phyloP scores from a whole-genome alignment of 2,888 invertebrate genomes.

The Azorinus chamasolen region DNA sequence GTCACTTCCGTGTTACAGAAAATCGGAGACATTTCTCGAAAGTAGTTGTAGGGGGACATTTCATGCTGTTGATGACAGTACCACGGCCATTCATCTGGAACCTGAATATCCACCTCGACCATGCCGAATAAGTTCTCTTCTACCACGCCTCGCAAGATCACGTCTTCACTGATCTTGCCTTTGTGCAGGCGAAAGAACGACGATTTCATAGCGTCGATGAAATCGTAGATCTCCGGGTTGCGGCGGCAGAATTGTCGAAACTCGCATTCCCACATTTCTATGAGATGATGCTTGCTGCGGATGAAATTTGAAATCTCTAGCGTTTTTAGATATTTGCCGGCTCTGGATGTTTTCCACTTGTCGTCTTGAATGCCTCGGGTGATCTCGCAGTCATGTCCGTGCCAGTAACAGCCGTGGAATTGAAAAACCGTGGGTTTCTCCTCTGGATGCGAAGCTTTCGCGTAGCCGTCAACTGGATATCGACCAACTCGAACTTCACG shows the following conservation, averaged over 20 bases:
- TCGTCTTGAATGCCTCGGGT: not conserved
- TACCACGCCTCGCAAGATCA: slow-evolving; percentile 28
- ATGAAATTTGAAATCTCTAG: slow-evolving; percentile 6
- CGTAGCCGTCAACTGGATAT: slow-evolving; percentile 9
- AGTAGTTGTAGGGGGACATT: slow-evolving; percentile 37
- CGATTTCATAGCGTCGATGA: slow-evolving; percentile 17
- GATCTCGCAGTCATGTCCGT: too few relatives aligned
- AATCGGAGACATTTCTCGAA: slow-evolving; percentile 44
- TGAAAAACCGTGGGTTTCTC: not conserved
- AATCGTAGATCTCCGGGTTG: slow-evolving; percentile 29
- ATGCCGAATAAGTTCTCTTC: slow-evolving; percentile 18
- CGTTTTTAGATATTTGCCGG: not conserved
- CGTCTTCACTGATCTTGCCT: slow-evolving; percentile 13
- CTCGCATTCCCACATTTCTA: slow-evolving; percentile 34
- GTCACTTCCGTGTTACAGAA: slow-evolving; percentile 39
- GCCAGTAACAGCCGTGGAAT: too few relatives aligned
- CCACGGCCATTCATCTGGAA: slow-evolving; percentile 22
- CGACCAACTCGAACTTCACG: too few relatives aligned
- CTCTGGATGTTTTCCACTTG: not conserved
- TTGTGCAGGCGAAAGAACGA: too few relatives aligned
- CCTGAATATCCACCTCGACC: slow-evolving; percentile 39
- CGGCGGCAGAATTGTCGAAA: slow-evolving; percentile 22
- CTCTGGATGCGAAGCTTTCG: slow-evolving; percentile 1
- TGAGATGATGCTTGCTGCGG: not conserved
- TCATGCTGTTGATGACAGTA: slow-evolving; percentile 22